phyloP scores from a whole-genome alignment of 2,113 vertebrate genomes.

The Prunella fulvescens region DNA sequence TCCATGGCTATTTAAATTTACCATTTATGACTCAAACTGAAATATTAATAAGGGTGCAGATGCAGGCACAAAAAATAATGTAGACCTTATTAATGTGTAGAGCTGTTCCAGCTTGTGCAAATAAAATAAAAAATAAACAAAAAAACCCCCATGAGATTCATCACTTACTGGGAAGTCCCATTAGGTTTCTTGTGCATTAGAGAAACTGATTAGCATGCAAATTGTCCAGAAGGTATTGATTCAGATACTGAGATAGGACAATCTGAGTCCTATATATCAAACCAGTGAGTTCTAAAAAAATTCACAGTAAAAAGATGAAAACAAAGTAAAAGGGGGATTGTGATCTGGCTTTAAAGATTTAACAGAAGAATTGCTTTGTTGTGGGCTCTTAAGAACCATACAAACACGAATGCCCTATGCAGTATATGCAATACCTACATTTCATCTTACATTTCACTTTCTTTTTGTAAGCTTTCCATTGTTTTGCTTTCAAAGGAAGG shows the following conservation, averaged over 20 bases:
- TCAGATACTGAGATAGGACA: background rate
- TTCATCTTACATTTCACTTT: background rate
- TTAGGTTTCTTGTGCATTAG: background rate
- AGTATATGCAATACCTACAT: background rate
- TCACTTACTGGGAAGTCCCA: background rate
- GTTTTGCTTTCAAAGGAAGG: background rate
- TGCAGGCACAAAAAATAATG: constrained; percentile 16
- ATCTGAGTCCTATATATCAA: background rate
- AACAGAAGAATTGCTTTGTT: background rate
- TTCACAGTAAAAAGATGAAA: background rate
- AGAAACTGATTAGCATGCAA: background rate
- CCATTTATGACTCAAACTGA: constrained; percentile 1
- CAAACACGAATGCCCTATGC: background rate
- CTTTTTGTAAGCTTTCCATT: background rate
- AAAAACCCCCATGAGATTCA: background rate
- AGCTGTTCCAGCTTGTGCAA: constrained; percentile 9
- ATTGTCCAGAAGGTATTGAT: background rate
- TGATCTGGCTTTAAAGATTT: background rate
- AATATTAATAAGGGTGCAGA: constrained; percentile 51
- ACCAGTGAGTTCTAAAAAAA: background rate
- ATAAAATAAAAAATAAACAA: background rate
- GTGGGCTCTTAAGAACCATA: background rate
- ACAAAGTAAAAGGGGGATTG: background rate
- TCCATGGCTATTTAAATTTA: constrained; percentile 46
- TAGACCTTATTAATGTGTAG: constrained; percentile 2